Percentiles rank a stretch among this genome's conserved stretches.
Evolutionary conservation across 2,797 vertebrate genomes (phyloP).

Genomic region (Crocidura indochinensis): DNA sequence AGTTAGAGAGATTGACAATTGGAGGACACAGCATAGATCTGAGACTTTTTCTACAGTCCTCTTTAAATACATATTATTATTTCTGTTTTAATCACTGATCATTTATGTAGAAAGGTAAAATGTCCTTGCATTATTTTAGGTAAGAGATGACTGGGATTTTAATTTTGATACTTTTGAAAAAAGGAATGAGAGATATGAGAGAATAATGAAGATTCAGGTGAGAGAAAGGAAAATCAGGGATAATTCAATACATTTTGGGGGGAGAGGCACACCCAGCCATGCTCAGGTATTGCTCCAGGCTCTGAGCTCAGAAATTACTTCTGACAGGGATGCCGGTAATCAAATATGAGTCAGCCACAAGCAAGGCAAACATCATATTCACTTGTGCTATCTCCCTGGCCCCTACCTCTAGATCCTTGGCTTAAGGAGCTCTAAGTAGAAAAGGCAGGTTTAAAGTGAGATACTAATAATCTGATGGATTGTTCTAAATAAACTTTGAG

Average conservation of each 20-base stretch:
- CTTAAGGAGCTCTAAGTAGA: neutral
- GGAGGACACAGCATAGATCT: neutral
- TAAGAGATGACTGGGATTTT: neutral
- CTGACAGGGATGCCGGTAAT: too few relatives aligned
- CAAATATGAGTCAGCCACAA: too few relatives aligned
- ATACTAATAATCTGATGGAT: neutral
- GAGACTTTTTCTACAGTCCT: neutral
- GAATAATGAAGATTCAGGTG: rapidly evolving
- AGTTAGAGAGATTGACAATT: neutral
- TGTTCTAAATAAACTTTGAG: neutral
- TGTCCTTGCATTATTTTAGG: neutral
- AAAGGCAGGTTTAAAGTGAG: neutral
- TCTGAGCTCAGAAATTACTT: too few relatives aligned
- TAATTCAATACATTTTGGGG: neutral
- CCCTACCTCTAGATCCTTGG: neutral
- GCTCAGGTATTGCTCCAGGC: too few relatives aligned
- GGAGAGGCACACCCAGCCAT: too few relatives aligned
- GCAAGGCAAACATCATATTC: too few relatives aligned
- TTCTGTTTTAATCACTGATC: slow-evolving; percentile 19
- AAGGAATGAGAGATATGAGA: neutral
- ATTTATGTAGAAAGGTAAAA: neutral
- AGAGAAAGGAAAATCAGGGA: neutral
- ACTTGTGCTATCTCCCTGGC: too few relatives aligned
- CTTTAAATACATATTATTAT: neutral
- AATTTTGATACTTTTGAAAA: neutral